Percentiles rank a stretch among this genome's conserved stretches.
phyloP scores from a whole-genome alignment of 2,113 vertebrate species.

The Zosterops lateralis region DNA sequence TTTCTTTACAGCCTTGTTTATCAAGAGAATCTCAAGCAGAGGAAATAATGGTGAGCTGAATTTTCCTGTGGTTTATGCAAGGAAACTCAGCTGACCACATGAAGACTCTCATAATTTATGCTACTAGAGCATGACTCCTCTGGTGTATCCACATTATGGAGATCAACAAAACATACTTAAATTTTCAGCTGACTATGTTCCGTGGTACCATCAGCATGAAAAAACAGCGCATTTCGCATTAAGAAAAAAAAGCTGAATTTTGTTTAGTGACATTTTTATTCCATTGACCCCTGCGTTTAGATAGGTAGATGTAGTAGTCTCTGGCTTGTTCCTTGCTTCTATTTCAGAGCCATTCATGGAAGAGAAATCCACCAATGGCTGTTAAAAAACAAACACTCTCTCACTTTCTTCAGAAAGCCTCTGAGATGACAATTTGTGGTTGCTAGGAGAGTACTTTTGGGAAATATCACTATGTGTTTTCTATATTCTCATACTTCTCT shows the following conservation, averaged over 20 bases:
- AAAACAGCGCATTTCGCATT: not conserved
- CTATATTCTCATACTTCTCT: not conserved
- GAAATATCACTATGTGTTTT: not conserved
- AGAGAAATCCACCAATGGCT: not conserved
- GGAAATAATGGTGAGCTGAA: not conserved
- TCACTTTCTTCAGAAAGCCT: not conserved
- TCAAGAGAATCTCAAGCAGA: slow-evolving; percentile 4
- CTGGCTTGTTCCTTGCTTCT: not conserved
- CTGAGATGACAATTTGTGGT: not conserved
- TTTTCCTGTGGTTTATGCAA: not conserved
- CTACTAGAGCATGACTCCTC: not conserved
- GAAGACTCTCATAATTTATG: not conserved
- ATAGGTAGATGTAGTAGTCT: not conserved
- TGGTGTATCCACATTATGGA: not conserved
- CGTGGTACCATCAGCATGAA: not conserved
- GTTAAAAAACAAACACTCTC: not conserved
- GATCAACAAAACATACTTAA: not conserved
- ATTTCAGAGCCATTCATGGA: not conserved
- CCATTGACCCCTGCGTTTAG: not conserved
- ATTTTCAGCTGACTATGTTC: not conserved
- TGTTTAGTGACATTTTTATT: not conserved
- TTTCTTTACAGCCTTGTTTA: slow-evolving; percentile 19
- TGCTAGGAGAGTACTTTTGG: not conserved
- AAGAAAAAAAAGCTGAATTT: not conserved
- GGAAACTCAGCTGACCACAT: slow-evolving; percentile 8